Conservation (phyloP, 1,140 invertebrate species). For the Sarcophaga peregrina region DNA sequence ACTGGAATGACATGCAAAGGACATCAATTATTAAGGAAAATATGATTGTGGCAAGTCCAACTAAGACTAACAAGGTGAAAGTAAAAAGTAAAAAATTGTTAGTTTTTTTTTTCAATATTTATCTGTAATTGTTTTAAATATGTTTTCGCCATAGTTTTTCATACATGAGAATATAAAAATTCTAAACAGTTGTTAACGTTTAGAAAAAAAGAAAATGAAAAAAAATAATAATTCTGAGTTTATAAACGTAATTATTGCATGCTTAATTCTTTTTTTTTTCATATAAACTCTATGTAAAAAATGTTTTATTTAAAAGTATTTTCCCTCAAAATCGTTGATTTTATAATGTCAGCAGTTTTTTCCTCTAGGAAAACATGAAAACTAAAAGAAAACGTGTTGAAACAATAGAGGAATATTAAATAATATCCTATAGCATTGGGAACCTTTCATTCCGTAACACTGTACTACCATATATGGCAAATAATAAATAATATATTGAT, state of each 20-base stretch:
- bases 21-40: constrained; percentile 42
- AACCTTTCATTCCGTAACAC: background rate
- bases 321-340: constrained; percentile 1
- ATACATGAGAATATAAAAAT: background rate
- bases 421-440: background rate
- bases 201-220: background rate
- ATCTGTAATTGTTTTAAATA: background rate
- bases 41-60: background rate
- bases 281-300: background rate
- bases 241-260: background rate
- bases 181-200: background rate
- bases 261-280: background rate
- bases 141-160: background rate
- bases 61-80: constrained; percentile 30
- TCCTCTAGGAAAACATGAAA: too few species aligned
- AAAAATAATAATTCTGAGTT: background rate
- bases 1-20: constrained; percentile 32
- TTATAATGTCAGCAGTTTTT: background rate
- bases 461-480: background rate
- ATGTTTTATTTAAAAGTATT: background rate
- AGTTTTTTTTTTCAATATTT: background rate
- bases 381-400: background rate
- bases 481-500: too few species aligned
- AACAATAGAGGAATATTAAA: background rate
- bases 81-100: background rate